phyloP scores from a whole-genome alignment of 2,888 invertebrate genomes.

The Julus scanicus region DNA sequence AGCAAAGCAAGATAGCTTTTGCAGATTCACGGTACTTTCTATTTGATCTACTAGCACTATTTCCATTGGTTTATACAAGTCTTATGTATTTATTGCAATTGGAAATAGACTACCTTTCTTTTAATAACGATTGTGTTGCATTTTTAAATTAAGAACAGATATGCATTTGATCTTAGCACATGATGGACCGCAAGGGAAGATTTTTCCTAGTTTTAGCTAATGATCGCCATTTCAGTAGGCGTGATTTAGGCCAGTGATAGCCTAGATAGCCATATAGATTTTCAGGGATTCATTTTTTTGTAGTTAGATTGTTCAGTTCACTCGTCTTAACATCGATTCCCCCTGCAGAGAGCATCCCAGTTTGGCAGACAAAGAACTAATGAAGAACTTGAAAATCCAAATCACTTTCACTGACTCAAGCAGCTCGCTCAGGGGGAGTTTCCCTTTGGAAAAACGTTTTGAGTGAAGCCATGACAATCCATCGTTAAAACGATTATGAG shows the following conservation, averaged over 20 bases:
- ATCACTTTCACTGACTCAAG: conserved; percentile 43
- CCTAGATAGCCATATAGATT: conserved; percentile 37
- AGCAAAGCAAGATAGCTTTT: not conserved
- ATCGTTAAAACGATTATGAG: conserved; percentile 36
- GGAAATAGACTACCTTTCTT: not conserved
- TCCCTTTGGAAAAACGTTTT: conserved; percentile 13
- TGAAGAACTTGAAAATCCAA: conserved; percentile 38
- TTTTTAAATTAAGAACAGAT: not conserved
- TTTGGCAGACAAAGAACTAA: conserved; percentile 22
- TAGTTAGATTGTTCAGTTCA: not conserved
- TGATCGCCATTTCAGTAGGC: conserved; percentile 27
- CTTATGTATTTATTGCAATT: not conserved
- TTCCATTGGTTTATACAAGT: not conserved
- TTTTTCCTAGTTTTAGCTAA: conserved; percentile 35
- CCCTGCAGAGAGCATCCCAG: conserved; percentile 43
- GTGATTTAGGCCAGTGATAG: conserved; percentile 43
- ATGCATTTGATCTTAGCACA: conserved; percentile 41
- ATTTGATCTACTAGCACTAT: conserved; percentile 25
- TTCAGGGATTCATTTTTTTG: not conserved
- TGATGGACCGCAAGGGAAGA: conserved; percentile 39
- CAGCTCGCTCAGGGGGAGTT: conserved; percentile 37
- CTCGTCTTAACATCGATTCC: conserved; percentile 12
- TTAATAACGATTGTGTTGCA: not conserved
- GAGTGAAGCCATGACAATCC: conserved; percentile 47
- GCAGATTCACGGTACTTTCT: not conserved